Base-by-base conservation (phyloP, 1,140 invertebrate genomes). In the Pseudachorutes palmiensis region DNA sequence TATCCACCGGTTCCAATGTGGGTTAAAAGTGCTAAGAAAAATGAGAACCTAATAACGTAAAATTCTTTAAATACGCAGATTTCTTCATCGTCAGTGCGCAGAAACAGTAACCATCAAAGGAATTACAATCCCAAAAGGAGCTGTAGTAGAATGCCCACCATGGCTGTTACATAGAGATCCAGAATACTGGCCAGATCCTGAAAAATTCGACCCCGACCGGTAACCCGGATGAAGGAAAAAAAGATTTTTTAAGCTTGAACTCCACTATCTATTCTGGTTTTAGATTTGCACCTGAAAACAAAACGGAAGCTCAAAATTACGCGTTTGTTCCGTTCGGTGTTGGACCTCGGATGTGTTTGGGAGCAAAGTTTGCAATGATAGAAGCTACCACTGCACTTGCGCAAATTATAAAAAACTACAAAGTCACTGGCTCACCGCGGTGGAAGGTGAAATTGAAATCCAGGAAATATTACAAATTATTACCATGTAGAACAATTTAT, bases 121-220 rank as follows among this genome's bases (percentile, higher is more conserved):
- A 2, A 32, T 79, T 24, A 75, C 74, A 16, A 75, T 82, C 24
- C 75, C 77, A 1, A 74, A 76, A 69, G 79, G 78, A 5, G 67
- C 68, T 5, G 67, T 73, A 1, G 57, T 62, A 14, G 66, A 70
- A 26, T 68, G 80, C n/a, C 75, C 78, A 19, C 74, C 77, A 24
- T 78, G 75, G 70, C 64, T 68, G 26, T 64, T 82, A 26, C 79
- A 81, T 64, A 72, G 76, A 41, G 76, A 80, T 70, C 75, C 75
- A 0, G 75, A 79, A 24, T 73, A 76, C 65, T 82, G 78, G 74
- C 68, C 74, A 5, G 74, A 81, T 12, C 80, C 80, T 0, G 76
- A 79, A 24, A 72, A 65, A 51, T 82, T 82, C 69, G 69, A 76
- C 62, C 81, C 81, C 1, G 79, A 80, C 19, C 64, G 71, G 71